Evolutionary conservation across 2,113 vertebrate genomes (phyloP).

Genomic region (Oxyura jamaicensis): DNA sequence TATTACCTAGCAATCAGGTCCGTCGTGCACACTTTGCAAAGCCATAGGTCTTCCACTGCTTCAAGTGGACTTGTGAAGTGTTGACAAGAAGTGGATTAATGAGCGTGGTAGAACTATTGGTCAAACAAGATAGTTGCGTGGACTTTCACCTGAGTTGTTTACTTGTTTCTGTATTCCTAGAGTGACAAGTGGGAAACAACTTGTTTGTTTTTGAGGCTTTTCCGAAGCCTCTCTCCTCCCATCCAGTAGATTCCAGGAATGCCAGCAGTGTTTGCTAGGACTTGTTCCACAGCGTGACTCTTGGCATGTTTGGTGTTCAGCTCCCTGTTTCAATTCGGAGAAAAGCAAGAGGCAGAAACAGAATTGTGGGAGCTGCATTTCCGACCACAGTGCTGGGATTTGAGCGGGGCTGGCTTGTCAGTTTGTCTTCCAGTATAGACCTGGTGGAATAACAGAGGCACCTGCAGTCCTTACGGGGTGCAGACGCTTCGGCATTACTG

Average conservation of each 20-base stretch:
- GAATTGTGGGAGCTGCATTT: neutral
- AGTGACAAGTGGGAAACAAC: slow-evolving; percentile 33
- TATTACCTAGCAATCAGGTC: neutral
- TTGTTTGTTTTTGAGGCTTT: slow-evolving; percentile 44
- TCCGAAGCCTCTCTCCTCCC: neutral
- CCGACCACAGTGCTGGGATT: neutral
- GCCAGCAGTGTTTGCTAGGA: slow-evolving; percentile 35
- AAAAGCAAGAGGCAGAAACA: neutral
- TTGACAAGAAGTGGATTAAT: neutral
- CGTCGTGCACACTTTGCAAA: neutral
- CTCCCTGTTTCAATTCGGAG: neutral
- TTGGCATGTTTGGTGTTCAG: slow-evolving; percentile 7
- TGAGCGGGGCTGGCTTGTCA: neutral
- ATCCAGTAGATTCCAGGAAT: slow-evolving; percentile 26
- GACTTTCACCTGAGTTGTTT: slow-evolving; percentile 61
- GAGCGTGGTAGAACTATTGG: neutral
- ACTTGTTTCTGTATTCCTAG: slow-evolving; percentile 49
- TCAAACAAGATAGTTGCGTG: neutral
- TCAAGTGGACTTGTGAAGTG: neutral
- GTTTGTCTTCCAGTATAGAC: neutral
- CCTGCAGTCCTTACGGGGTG: neutral
- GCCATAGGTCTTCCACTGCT: neutral
- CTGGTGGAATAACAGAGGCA: neutral
- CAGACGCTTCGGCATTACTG: neutral
- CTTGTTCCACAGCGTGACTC: slow-evolving; percentile 1